Percentiles rank a stretch among this genome's conserved stretches.
phyloP scores from a whole-genome alignment of 2,888 invertebrate genomes.

The Phytoseiulus persimilis region DNA sequence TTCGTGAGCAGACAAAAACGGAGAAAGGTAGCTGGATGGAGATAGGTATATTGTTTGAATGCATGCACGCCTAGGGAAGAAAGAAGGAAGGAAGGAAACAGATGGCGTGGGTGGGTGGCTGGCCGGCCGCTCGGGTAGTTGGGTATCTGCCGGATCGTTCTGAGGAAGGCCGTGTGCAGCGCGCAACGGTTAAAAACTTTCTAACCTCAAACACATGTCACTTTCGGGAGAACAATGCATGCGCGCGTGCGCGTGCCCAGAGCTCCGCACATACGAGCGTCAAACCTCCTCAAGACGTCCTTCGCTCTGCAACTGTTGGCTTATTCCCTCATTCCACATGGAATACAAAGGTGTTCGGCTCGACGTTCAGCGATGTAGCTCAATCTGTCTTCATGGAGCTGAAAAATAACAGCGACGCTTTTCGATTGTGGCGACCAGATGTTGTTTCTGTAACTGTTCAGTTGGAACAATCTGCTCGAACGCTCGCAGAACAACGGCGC shows the following conservation, averaged over 20 bases:
- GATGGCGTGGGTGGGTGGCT: background rate
- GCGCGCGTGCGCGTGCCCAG: background rate
- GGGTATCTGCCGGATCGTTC: background rate
- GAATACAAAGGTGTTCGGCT: background rate
- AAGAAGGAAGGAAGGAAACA: background rate
- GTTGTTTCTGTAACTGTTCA: background rate
- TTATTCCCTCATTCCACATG: background rate
- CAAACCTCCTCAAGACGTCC: background rate
- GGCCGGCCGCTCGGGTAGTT: background rate
- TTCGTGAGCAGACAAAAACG: background rate
- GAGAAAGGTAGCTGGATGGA: background rate
- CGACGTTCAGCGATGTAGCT: background rate
- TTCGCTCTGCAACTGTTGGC: background rate
- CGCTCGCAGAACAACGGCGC: background rate
- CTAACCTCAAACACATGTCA: conserved; percentile 5
- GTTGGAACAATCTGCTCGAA: background rate
- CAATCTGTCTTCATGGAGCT: background rate
- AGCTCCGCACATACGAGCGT: background rate
- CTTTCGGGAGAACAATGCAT: background rate
- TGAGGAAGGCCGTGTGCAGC: conserved; percentile 5
- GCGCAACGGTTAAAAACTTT: background rate
- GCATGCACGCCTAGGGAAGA: background rate
- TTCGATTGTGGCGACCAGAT: background rate
- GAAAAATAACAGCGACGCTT: background rate
- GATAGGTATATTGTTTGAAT: background rate